Conservation (phyloP, 2,797 vertebrate genomes). For the Coregonus ussuriensis region DNA sequence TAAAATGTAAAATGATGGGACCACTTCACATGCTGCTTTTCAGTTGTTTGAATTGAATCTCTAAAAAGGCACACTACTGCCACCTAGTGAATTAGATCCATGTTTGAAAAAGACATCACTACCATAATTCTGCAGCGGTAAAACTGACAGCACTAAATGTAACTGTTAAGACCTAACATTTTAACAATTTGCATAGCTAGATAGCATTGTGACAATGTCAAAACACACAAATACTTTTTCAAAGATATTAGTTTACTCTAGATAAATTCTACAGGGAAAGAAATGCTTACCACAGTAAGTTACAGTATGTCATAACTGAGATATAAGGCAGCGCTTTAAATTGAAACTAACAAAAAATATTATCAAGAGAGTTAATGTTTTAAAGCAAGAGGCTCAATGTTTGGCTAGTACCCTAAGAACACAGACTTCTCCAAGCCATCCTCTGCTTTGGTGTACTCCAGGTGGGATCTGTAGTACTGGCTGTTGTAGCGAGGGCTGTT, state of each 20-base stretch:
- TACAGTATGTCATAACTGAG: not conserved
- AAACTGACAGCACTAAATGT: not conserved
- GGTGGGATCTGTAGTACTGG: constrained; percentile 80
- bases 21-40: not conserved
- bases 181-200: not conserved
- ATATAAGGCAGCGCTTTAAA: not conserved
- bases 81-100: constrained; percentile 25
- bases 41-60: constrained; percentile 40
- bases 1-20: not conserved
- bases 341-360: not conserved
- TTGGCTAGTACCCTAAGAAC: constrained; percentile 76
- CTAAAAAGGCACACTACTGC: constrained; percentile 33
- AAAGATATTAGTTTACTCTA: not conserved
- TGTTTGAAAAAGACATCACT: not conserved
- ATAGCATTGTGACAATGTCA: not conserved
- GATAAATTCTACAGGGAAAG: not conserved
- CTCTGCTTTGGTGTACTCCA: constrained; percentile 82
- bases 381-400: not conserved
- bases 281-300: not conserved
- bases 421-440: constrained; percentile 90
- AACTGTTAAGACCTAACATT: not conserved
- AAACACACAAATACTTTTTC: not conserved
- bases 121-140: too few species aligned
- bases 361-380: not conserved
- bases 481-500: constrained; percentile 80